Percentiles rank a stretch among this genome's conserved stretches.
Evolutionary conservation across 2,797 vertebrate species (phyloP).

Genomic region (Triplophysa yarkandensis): DNA sequence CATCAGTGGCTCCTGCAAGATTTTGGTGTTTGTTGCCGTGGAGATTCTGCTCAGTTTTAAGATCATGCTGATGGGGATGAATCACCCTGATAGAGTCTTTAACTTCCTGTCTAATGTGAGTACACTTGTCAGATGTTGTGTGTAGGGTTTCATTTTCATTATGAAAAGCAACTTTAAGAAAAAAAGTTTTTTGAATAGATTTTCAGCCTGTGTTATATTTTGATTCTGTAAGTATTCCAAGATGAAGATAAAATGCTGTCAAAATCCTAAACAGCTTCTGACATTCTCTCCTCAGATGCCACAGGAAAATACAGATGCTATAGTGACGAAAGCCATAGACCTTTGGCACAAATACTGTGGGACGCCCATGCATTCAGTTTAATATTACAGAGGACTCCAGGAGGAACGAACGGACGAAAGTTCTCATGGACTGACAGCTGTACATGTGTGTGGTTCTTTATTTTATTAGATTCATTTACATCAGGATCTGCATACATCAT

Average conservation of each 20-base stretch:
- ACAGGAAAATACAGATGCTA: constrained; percentile 94
- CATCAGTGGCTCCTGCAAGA: constrained; percentile 97
- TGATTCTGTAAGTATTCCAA: no score
- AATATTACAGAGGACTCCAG: constrained; percentile 4
- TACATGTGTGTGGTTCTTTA: constrained; percentile 61
- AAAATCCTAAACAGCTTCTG: background rate
- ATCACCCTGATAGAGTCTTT: constrained; percentile 80
- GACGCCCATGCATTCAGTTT: constrained; percentile 82
- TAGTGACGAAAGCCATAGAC: constrained; percentile 96
- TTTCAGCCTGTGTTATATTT: no score
- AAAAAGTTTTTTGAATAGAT: no score
- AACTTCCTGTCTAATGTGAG: constrained; percentile 92
- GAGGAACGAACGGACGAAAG: background rate
- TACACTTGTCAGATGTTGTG: constrained; percentile 28
- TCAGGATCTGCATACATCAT: constrained; percentile 93
- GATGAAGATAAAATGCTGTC: background rate
- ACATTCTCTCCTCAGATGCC: constrained; percentile 81
- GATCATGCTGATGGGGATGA: constrained; percentile 87
- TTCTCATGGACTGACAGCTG: background rate
- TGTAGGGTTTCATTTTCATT: no score
- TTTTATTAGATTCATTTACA: constrained; percentile 80
- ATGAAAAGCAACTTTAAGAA: no score
- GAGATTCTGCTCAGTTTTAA: constrained; percentile 96
- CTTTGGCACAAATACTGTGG: constrained; percentile 96
- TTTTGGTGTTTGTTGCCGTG: constrained; percentile 93